Percentiles rank a stretch among this genome's conserved stretches.
Evolutionary conservation across 1,140 invertebrate genomes (phyloP).

Genomic region (Drosophila nebulosa): DNA sequence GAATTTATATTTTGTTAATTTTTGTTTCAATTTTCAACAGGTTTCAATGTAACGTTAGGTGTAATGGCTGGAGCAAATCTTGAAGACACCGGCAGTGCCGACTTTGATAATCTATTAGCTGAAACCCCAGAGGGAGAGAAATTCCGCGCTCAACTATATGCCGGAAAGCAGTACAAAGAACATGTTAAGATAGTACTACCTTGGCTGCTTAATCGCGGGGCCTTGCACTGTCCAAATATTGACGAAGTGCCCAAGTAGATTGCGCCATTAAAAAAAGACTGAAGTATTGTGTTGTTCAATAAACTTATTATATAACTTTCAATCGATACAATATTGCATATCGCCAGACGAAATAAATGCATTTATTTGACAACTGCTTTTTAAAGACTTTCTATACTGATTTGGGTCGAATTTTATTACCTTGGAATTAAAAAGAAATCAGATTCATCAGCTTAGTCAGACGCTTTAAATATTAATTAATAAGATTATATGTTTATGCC

Average conservation of each 20-base stretch:
- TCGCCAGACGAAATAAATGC: background rate
- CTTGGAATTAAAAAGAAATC: no score
- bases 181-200: slow-evolving; percentile 37
- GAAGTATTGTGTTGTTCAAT: background rate
- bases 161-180: slow-evolving; percentile 34
- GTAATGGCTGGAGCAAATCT: slow-evolving; percentile 35
- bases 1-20: slow-evolving; percentile 7
- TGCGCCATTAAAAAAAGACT: background rate
- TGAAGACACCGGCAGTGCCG: slow-evolving; percentile 22
- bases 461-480: no score
- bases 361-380: no score
- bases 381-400: no score
- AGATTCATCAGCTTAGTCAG: no score
- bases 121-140: slow-evolving; percentile 18
- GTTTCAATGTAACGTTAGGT: slow-evolving; percentile 11
- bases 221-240: slow-evolving; percentile 16
- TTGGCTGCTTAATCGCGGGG: slow-evolving; percentile 50
- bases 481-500: no score
- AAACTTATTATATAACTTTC: background rate
- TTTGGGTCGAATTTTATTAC: no score
- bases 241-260: background rate
- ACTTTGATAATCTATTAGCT: slow-evolving; percentile 32
- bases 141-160: slow-evolving; percentile 30
- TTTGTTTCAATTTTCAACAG: slow-evolving; percentile 9
- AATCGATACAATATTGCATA: background rate